These are phyloP conservation scores for Speoplatyrhinus poulsoni DNA, from an alignment of 2,113 vertebrate genomes.

Conservation along the genomic window DNA sequence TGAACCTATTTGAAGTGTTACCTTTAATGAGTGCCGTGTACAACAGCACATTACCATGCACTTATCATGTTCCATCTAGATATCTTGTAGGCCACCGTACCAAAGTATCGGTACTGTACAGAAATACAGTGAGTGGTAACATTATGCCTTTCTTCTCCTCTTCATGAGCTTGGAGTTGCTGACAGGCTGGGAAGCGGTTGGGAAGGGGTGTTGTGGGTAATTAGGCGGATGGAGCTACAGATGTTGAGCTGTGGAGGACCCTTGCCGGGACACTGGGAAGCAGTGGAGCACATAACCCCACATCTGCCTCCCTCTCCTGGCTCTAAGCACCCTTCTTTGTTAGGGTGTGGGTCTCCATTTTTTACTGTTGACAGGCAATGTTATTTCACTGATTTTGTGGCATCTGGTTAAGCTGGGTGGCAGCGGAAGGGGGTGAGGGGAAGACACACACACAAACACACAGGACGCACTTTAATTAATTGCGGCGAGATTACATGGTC, in stretches of 20 bases:
- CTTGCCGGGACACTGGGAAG: conserved; percentile 79
- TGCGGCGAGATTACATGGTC: conserved; percentile 99
- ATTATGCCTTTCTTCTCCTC: conserved; percentile 27
- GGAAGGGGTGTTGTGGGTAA: conserved; percentile 78
- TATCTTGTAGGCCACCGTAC: not conserved
- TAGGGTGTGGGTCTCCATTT: conserved; percentile 93
- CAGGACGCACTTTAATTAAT: conserved; percentile 99
- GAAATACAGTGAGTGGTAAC: conserved; percentile 20
- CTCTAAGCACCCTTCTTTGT: conserved; percentile 89
- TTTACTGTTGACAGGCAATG: conserved; percentile 95
- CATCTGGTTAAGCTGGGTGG: conserved; percentile 87
- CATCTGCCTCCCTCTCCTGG: conserved; percentile 88
- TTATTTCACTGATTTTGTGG: conserved; percentile 94
- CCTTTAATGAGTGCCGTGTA: not conserved
- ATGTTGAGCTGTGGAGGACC: conserved; percentile 84
- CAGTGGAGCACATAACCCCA: conserved; percentile 80
- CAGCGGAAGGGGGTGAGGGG: conserved; percentile 44
- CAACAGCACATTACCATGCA: not conserved
- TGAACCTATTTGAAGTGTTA: not conserved
- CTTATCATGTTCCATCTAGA: not conserved
- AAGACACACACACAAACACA: conserved; percentile 42
- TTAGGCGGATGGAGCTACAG: conserved; percentile 86
- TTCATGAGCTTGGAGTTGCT: conserved; percentile 65
- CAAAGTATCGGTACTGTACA: not conserved
- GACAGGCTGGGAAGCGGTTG: conserved; percentile 78